Conservation (phyloP, 2,113 vertebrate genomes). For the Epinephelus lanceolatus region DNA sequence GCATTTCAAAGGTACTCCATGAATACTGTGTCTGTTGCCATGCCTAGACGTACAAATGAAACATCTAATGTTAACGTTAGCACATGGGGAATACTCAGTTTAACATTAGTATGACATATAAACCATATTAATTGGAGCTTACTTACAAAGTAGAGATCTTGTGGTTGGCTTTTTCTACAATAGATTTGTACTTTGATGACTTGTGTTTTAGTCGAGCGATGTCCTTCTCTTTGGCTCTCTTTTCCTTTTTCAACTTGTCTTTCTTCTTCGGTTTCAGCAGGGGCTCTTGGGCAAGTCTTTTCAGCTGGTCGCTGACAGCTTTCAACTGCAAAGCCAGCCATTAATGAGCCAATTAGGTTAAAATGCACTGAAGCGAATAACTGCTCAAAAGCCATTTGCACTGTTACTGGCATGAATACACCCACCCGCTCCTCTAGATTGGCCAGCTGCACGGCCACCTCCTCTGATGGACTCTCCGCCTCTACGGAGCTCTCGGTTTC, state of each 20-base stretch:
- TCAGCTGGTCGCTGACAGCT: conserved; percentile 88
- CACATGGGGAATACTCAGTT: neutral
- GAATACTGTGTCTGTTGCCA: conserved; percentile 74
- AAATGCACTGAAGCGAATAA: conserved; percentile 4
- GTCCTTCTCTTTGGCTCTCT: conserved; percentile 70
- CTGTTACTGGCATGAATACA: neutral
- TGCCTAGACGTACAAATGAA: conserved; percentile 72
- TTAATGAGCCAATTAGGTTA: conserved; percentile 7
- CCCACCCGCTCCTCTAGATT: conserved; percentile 89
- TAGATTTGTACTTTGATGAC: conserved; percentile 60
- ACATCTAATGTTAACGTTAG: conserved; percentile 8
- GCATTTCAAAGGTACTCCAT: conserved; percentile 68
- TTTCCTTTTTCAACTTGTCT: conserved; percentile 82
- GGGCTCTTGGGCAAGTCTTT: conserved; percentile 83
- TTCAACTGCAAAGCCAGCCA: conserved; percentile 83
- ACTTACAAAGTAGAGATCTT: conserved; percentile 84
- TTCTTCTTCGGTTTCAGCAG: conserved; percentile 85
- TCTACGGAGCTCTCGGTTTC: conserved; percentile 82
- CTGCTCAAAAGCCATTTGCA: conserved; percentile 15
- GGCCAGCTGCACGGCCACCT: conserved; percentile 72
- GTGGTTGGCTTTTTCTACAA: conserved; percentile 73
- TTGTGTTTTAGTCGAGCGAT: conserved; percentile 70
- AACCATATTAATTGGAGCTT: neutral
- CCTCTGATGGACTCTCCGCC: conserved; percentile 81
- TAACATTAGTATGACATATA: neutral